Evolutionary conservation across 1,140 invertebrate genomes (phyloP), one percentile per base, ranked within the genome.

Genomic region (Drosophila subpulchrella): DNA sequence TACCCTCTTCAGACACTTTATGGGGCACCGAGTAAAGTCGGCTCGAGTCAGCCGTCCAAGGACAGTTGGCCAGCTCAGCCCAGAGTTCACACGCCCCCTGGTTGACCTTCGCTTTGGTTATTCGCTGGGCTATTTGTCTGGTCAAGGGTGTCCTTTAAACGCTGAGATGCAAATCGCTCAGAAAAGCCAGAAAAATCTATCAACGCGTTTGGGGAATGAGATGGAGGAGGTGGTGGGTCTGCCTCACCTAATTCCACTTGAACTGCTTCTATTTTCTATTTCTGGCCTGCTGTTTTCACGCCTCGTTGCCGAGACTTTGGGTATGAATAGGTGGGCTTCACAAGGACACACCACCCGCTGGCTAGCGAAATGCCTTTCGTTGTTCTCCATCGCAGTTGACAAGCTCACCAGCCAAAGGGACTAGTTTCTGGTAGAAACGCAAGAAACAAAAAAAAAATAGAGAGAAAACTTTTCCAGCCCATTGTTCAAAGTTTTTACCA

Each of bases 401-500:
- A 88, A 83, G 71, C 82, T 75, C 83, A 78, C 70, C 70, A 59
- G 85, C 59, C 59, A 30, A 32, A 27, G 53, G 53, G 41, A 75
- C 81, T 88, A 86, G 83, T 88, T 86, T 62, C 70, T 66, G 38
- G n/a, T 10, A 1, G 8, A n/a, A 10, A 36, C 30, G 12, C 30
- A 32, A 6, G n/a, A 7, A 32, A 32, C 6, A 30, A 32, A 32
- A 42, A 32, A 32, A 42, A 42, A 42, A 17, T 4, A 15, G 10
- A 20, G 17, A 75, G 72, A 41, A 85, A 86, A 74, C 65, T 86
- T 86, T 86, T 67, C 72, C 71, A 63, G 32, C 75, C 75, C 83
- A 86, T 86, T 86, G 82, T 86, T 86, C 82, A 79, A 86, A 86
- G 62, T 88, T 86, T 85, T 71, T 57, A 41, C 72, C 51, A 36